phyloP scores from a whole-genome alignment of 2,797 vertebrate species.

The Tinamus major region DNA sequence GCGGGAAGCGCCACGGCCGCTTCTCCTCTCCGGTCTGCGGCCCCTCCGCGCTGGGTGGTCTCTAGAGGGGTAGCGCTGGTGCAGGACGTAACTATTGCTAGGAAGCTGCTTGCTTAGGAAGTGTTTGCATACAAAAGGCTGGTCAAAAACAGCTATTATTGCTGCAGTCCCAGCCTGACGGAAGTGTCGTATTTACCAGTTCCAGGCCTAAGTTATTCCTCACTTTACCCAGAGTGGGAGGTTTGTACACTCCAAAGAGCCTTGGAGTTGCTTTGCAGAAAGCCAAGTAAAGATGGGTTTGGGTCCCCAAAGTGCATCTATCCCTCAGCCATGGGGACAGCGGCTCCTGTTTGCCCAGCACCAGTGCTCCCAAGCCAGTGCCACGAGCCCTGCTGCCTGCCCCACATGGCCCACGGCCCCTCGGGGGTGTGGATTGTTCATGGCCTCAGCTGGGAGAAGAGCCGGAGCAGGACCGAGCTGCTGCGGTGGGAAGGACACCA shows the following conservation, averaged over 20 bases:
- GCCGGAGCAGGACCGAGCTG: neutral
- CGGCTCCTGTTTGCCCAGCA: accelerated
- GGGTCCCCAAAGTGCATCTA: accelerated
- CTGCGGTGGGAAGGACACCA: neutral
- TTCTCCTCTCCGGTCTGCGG: neutral
- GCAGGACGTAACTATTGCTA: neutral
- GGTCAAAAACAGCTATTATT: neutral
- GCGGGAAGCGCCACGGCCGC: neutral
- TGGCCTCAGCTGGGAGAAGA: neutral
- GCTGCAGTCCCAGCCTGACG: neutral
- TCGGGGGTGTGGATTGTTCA: neutral
- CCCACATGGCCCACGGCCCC: too few species aligned
- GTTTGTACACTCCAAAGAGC: neutral
- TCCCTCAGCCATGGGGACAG: neutral
- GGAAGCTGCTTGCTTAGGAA: conserved; percentile 4
- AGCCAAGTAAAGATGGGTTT: neutral
- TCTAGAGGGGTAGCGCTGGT: neutral
- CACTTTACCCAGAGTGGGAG: conserved; percentile 25
- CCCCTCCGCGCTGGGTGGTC: neutral
- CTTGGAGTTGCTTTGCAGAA: neutral
- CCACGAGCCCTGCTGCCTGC: too few species aligned
- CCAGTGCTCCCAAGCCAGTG: neutral
- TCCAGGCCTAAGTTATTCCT: conserved; percentile 37
- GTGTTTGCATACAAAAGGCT: neutral
- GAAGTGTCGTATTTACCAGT: neutral